Base-by-base conservation (phyloP, 2,888 invertebrate genomes). In the Ormyrus rosae region DNA sequence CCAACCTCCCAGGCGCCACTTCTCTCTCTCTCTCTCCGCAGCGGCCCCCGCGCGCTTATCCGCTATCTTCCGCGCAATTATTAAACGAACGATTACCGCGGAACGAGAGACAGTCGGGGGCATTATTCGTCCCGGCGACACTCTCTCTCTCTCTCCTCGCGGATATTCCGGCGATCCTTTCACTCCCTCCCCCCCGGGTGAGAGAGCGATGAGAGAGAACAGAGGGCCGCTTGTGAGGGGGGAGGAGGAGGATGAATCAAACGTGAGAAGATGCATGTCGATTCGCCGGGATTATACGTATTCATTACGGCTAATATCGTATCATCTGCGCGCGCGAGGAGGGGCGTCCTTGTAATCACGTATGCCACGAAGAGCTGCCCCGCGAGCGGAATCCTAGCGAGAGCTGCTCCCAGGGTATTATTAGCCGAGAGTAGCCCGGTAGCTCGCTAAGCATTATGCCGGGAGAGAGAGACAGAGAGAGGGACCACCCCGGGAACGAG, bases 401-500 rank as follows among this genome's bases (percentile, higher is more conserved):
- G 63, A 11, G 10, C 19, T 9, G 55, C 9, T 48, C 45, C 9
- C 4, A 50, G 69, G 51, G 51, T 71, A 58, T 78, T 78, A 78
- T 78, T 78, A 78, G 70, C 8, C 34, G 51, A 11, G 69, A 56
- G 77, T 58, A 70, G 64, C 45, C 56, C 70, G 64, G 77, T 78
- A 71, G 70, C 70, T 11, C 19, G 10, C 9, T 45, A 8, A 10
- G 53, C 53, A 13, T 4, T 11, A 55, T 34, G 34, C 34, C 34
- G 50, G 6, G 48, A 10, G 51, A 69, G 56, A 19, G 72, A 10
- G 51, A 69, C 48, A 19, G 72, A 7, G 61, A 64, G 13, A 64
- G 51, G 45, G 82, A 83, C 88, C 88, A 89, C 88, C 87, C 34
- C 34, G 34, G 34, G 34, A 34, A 34, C 34, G 34, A 34, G 34